Conservation (phyloP, 2,888 invertebrate species). For the Helleia helle region DNA sequence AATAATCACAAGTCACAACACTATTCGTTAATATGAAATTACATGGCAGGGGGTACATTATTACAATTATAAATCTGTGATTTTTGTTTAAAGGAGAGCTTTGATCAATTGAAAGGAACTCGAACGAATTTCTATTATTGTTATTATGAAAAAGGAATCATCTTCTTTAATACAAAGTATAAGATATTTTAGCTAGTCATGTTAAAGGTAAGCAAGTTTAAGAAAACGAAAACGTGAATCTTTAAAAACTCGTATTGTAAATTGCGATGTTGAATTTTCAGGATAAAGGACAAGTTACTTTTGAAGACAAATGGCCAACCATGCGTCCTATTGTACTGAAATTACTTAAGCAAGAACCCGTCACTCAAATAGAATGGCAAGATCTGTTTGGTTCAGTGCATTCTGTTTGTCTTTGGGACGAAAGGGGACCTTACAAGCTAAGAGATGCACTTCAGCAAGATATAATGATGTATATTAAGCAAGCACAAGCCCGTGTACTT, state of each 20-base stretch:
- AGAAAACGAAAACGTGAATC: background rate
- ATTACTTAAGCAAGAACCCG: constrained; percentile 93
- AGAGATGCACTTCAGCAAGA: constrained; percentile 91
- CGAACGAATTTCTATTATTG: constrained; percentile 15
- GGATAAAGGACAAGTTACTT: constrained; percentile 88
- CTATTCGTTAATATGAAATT: constrained; percentile 2
- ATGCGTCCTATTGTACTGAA: constrained; percentile 96
- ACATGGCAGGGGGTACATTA: constrained; percentile 7
- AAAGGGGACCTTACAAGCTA: constrained; percentile 92
- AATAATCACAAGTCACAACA: background rate
- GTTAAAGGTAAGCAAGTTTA: constrained; percentile 36
- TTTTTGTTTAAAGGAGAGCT: background rate
- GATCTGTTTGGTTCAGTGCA: constrained; percentile 97
- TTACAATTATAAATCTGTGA: background rate
- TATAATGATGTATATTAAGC: constrained; percentile 94
- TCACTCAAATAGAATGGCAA: constrained; percentile 97
- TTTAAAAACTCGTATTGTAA: no score
- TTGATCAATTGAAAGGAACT: constrained; percentile 8
- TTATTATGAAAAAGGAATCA: constrained; percentile 29
- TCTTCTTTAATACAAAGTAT: constrained; percentile 21
- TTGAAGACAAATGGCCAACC: constrained; percentile 97
- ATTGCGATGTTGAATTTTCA: no score
- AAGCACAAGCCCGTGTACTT: constrained; percentile 91
- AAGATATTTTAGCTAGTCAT: constrained; percentile 22
- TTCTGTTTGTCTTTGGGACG: constrained; percentile 97